These are phyloP conservation scores for Halesus radiatus DNA, from an alignment of 1,140 invertebrate species.

Conservation along the genomic window DNA sequence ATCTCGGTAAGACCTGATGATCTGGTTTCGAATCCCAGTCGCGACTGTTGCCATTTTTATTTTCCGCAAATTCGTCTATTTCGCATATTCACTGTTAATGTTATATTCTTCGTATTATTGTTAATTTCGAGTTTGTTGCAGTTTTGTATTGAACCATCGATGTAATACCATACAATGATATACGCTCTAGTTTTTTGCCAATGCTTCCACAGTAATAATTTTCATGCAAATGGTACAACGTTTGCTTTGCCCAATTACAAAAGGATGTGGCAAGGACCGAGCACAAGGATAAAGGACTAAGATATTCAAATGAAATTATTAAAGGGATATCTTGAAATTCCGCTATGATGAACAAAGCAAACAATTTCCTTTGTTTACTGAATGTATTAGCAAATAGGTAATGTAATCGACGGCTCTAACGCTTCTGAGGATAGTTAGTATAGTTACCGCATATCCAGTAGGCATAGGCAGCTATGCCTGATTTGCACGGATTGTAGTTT, in stretches of 20 bases:
- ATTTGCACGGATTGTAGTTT: no score
- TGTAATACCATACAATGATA: no score
- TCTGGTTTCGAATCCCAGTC: no score
- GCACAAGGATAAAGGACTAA: constrained; percentile 43
- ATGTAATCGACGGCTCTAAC: constrained; percentile 27
- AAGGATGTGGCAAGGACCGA: constrained; percentile 49
- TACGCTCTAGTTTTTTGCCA: no score
- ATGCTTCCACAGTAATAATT: background rate
- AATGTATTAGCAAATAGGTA: constrained; percentile 37
- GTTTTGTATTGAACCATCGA: no score
- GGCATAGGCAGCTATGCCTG: no score
- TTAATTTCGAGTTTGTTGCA: no score
- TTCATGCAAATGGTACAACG: constrained; percentile 14
- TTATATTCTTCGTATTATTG: no score
- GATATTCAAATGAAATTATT: constrained; percentile 52
- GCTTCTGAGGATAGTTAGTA: background rate
- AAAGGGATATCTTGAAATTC: constrained; percentile 47
- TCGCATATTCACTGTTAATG: no score
- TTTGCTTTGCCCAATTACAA: constrained; percentile 51
- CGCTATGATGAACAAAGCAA: constrained; percentile 44
- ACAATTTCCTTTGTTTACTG: constrained; percentile 34
- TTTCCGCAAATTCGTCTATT: no score
- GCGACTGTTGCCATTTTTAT: no score
- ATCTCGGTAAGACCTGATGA: no score
- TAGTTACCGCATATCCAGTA: background rate